Conservation (phyloP, 2,888 invertebrate genomes). For the Drosophila nr. medialis region DNA sequence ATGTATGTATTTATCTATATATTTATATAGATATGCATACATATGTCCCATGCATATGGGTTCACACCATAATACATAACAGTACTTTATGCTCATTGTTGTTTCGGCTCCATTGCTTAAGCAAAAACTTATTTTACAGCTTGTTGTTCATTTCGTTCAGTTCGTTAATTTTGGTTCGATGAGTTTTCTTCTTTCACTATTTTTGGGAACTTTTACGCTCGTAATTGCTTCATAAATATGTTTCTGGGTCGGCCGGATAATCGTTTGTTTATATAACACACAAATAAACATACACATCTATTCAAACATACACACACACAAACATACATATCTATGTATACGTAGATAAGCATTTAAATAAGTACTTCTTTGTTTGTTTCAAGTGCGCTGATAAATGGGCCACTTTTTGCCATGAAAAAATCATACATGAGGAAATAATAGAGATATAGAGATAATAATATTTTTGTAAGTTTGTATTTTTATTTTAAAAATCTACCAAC, state of each 20-base stretch:
- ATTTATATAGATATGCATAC: background rate
- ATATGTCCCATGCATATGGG: slow-evolving; percentile 3
- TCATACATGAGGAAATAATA: background rate
- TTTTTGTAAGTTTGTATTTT: background rate
- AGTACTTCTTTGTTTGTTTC: slow-evolving; percentile 16
- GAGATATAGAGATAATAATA: no score
- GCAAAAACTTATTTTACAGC: slow-evolving; percentile 34
- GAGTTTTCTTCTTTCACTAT: slow-evolving; percentile 16
- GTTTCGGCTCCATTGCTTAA: slow-evolving; percentile 29
- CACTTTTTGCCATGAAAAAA: slow-evolving; percentile 25
- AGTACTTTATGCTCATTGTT: slow-evolving; percentile 48
- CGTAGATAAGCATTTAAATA: background rate
- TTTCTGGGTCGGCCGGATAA: slow-evolving; percentile 60
- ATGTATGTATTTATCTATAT: slow-evolving; percentile 3
- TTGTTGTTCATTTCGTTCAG: slow-evolving; percentile 23
- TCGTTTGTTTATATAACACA: slow-evolving; percentile 54
- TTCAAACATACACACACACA: slow-evolving; percentile 1
- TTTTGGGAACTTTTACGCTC: slow-evolving; percentile 18
- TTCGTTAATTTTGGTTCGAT: slow-evolving; percentile 4
- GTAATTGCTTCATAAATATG: slow-evolving; percentile 41
- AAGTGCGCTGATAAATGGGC: slow-evolving; percentile 22
- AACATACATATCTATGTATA: background rate
- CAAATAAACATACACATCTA: slow-evolving; percentile 9
- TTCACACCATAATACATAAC: slow-evolving; percentile 7
- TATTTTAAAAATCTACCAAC: background rate